phyloP scores from a whole-genome alignment of 2,888 invertebrate species.

The Drosophila pseudotakahashii region DNA sequence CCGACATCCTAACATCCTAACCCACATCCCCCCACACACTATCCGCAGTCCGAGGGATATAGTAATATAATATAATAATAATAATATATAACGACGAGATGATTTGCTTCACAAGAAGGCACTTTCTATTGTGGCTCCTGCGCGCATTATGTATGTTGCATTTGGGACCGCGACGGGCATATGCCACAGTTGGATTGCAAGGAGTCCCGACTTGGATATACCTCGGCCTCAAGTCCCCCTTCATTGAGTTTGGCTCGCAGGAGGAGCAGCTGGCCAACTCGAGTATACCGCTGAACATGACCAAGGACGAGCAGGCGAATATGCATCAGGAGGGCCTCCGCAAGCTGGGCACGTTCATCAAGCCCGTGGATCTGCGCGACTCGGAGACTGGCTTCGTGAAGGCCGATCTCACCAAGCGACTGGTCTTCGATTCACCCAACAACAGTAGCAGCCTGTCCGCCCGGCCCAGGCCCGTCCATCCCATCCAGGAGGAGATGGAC shows the following conservation, averaged over 20 bases:
- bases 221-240: conserved; percentile 68
- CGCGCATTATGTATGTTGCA: conserved; percentile 3
- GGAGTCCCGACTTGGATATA: conserved; percentile 57
- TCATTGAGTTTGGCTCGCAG: conserved; percentile 1
- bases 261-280: conserved; percentile 5
- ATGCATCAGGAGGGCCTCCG: conserved; percentile 83
- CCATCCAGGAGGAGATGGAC: conserved; percentile 79
- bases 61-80: not conserved
- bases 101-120: not conserved
- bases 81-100: not conserved
- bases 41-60: not conserved
- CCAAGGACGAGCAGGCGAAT: conserved; percentile 83
- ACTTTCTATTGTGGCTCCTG: conserved; percentile 5
- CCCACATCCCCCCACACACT: not conserved
- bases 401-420: conserved; percentile 60
- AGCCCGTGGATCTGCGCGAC: conserved; percentile 83
- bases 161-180: not conserved
- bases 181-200: not conserved
- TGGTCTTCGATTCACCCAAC: not conserved
- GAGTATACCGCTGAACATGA: conserved; percentile 54
- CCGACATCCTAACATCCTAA: not conserved
- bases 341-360: conserved; percentile 83
- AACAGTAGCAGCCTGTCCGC: not conserved
- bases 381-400: conserved; percentile 82
- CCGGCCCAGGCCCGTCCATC: not conserved